Evolutionary conservation across 2,888 invertebrate genomes (phyloP), one percentile per base, ranked within the genome.

Genomic region (Latrodectus hesperus): DNA sequence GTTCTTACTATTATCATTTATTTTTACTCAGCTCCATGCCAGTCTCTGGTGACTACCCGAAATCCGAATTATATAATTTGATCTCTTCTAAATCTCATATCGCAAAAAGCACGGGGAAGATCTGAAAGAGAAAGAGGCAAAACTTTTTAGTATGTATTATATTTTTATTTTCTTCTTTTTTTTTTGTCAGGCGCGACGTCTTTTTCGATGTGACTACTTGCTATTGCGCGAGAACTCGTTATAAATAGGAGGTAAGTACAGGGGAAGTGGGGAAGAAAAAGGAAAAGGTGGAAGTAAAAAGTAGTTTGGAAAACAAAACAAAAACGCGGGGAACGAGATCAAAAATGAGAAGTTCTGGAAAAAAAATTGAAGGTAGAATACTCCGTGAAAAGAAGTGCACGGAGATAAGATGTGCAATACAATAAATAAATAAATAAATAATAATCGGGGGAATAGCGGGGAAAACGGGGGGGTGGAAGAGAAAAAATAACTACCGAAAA

Each of bases 41-140:
- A 10, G 85, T 86, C 88, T 88, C 88, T 55, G 52, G 88, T 75
- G 88, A 83, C 88, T 53, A 68, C 74, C 68, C 16, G 49, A 76
- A 88, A 88, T 83, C 84, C 88, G 88, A 88, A 88, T 84, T 88
- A 84, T 79, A 88, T 88, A 88, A 88, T 88, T 88, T 88, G 88
- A 88, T 88, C 88, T 84, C 84, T 88, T 80, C 71, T 80, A 88
- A 88, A 88, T 84, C 88, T 88, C 88, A 70, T 83, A 83, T 88
- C 83, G 76, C 64, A 77, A 81, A 81, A 70, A 17, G 68, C 38
- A 78, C n/a, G 38, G 78, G 26, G 51, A 22, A 52, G 53, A 22
- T 10, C 80, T 26, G 55, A 78, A 77, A 60, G 76, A 75, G 60
- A 55, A 60, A 38, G 38, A 38, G 38, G 26, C 49, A 49, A 79